phyloP scores from a whole-genome alignment of 2,888 invertebrate species.

The Smittia aterrima region DNA sequence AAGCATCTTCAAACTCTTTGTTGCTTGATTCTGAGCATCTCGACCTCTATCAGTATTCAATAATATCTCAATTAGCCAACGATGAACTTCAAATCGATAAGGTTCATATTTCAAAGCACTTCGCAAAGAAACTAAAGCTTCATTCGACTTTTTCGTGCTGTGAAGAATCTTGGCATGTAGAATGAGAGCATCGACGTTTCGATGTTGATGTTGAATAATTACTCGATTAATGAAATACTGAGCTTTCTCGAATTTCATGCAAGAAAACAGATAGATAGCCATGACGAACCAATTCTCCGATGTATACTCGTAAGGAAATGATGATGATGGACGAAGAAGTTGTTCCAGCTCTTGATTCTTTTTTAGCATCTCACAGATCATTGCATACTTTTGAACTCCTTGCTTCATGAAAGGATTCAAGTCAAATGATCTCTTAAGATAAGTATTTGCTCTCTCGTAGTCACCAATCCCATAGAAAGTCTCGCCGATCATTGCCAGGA shows the following conservation, averaged over 20 bases:
- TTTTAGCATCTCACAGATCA: slow-evolving; percentile 61
- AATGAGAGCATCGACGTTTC: slow-evolving; percentile 70
- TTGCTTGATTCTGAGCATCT: slow-evolving; percentile 72
- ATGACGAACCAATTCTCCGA: slow-evolving; percentile 75
- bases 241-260: slow-evolving; percentile 64
- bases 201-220: slow-evolving; percentile 59
- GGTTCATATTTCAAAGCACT: slow-evolving; percentile 48
- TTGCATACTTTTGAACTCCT: slow-evolving; percentile 66
- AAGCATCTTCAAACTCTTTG: slow-evolving; percentile 68
- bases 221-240: slow-evolving; percentile 72
- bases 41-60: slow-evolving; percentile 64
- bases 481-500: slow-evolving; percentile 69
- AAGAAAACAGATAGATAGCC: slow-evolving; percentile 55
- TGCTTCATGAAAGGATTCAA: slow-evolving; percentile 58
- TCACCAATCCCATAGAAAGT: slow-evolving; percentile 72
- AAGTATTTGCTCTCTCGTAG: slow-evolving; percentile 61
- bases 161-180: slow-evolving; percentile 62
- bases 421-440: slow-evolving; percentile 55
- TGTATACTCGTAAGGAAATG: slow-evolving; percentile 54
- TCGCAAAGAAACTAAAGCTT: slow-evolving; percentile 49
- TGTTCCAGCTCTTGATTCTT: slow-evolving; percentile 62
- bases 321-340: slow-evolving; percentile 54
- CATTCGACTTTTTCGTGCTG: slow-evolving; percentile 48
- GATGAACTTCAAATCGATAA: slow-evolving; percentile 64
- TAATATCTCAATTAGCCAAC: slow-evolving; percentile 75